Evolutionary conservation across 2,113 vertebrate genomes (phyloP).

Genomic region (Cryptoleucopteryx plumbea): DNA sequence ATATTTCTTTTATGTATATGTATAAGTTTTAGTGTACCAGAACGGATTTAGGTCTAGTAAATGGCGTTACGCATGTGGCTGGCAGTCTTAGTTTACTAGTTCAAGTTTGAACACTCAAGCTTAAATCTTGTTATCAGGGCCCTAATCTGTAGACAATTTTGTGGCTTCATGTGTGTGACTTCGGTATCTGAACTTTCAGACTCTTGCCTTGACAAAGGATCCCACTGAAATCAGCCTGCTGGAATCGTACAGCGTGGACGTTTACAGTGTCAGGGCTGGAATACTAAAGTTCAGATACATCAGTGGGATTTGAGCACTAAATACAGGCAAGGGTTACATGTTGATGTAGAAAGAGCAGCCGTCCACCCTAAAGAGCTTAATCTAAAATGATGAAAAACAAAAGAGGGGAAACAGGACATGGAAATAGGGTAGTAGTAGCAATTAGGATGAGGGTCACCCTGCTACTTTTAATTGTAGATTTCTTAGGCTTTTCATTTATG

Average conservation of each 20-base stretch:
- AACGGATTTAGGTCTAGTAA: background rate
- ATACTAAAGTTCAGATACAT: background rate
- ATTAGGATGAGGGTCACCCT: background rate
- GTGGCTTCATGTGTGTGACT: background rate
- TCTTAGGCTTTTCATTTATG: background rate
- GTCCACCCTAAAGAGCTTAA: background rate
- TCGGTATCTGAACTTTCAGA: background rate
- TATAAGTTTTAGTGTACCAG: background rate
- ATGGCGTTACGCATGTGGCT: fast-evolving
- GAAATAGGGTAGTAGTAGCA: background rate
- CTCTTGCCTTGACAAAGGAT: background rate
- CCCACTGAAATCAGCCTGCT: background rate
- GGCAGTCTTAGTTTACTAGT: background rate
- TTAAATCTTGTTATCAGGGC: background rate
- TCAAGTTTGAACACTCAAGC: background rate
- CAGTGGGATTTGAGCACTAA: background rate
- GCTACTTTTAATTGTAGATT: background rate
- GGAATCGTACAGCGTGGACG: fast-evolving
- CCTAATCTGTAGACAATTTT: background rate
- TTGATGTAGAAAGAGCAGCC: background rate
- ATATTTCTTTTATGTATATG: background rate
- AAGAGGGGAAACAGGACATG: background rate
- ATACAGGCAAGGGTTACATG: background rate
- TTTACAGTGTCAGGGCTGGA: fast-evolving
- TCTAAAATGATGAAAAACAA: background rate